Evolutionary conservation across 1,140 invertebrate species (phyloP).

Genomic region (Campoletis sonorensis): DNA sequence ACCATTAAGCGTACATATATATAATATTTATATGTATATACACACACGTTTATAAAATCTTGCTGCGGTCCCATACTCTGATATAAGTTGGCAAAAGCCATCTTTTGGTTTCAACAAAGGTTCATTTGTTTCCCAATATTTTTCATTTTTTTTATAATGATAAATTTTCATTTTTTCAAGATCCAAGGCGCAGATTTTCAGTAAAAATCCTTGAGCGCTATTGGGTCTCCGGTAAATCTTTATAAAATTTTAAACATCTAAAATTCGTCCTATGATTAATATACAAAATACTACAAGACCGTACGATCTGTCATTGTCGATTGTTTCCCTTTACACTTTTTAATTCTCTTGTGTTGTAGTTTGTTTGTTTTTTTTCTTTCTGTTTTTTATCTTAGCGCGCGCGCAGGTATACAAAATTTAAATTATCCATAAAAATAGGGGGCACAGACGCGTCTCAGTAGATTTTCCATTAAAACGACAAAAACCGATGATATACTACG

Average conservation of each 20-base stretch:
- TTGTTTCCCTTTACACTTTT: neutral
- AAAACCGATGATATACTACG: conserved; percentile 51
- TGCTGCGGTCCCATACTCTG: conserved; percentile 66
- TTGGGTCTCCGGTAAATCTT: conserved; percentile 52
- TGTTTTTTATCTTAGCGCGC: too few species aligned
- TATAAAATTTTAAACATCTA: conserved; percentile 61
- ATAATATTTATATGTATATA: too few species aligned
- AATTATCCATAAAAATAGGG: conserved; percentile 60
- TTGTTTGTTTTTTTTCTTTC: too few species aligned
- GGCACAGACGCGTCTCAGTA: conserved; percentile 47
- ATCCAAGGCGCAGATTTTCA: neutral
- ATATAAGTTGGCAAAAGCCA: conserved; percentile 62
- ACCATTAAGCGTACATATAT: conserved; percentile 52
- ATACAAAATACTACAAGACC: conserved; percentile 59
- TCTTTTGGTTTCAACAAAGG: conserved; percentile 56
- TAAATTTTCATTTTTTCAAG: conserved; percentile 42
- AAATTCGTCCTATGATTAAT: conserved; percentile 48
- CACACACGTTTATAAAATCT: conserved; percentile 61
- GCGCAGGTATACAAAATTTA: conserved; percentile 59
- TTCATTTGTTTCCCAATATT: conserved; percentile 33
- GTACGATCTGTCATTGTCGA: conserved; percentile 58
- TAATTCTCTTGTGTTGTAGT: too few species aligned
- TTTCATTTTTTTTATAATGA: conserved; percentile 10
- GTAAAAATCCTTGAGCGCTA: neutral
- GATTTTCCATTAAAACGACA: conserved; percentile 52